Evolutionary conservation across 2,797 vertebrate species (phyloP).

Genomic region (Enteromius argenteus): DNA sequence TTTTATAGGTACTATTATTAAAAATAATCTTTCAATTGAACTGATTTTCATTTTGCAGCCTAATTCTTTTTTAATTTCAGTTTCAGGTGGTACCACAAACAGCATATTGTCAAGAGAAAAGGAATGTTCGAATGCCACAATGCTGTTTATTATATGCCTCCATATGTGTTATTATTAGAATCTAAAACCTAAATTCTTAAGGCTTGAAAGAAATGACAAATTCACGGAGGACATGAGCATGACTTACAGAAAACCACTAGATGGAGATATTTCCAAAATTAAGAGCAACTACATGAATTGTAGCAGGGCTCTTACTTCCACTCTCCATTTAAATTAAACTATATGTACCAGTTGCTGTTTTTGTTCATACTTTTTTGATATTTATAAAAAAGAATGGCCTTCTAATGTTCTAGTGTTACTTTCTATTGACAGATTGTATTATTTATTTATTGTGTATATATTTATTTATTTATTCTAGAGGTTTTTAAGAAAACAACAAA

Average conservation of each 20-base stretch:
- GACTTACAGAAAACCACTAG: slow-evolving; percentile 25
- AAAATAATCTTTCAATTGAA: neutral
- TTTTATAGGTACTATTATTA: neutral
- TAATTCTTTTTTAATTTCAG: neutral
- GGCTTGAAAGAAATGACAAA: neutral
- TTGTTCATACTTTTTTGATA: neutral
- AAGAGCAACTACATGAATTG: neutral
- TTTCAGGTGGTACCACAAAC: neutral
- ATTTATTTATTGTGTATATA: neutral
- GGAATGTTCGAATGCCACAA: neutral
- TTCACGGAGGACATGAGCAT: neutral
- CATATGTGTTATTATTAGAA: neutral
- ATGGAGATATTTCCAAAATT: slow-evolving; percentile 28
- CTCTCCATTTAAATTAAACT: neutral
- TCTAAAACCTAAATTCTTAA: neutral
- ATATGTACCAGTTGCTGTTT: neutral
- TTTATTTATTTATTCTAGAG: neutral
- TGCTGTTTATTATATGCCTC: neutral
- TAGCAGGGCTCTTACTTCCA: neutral
- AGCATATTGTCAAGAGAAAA: neutral
- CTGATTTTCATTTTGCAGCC: neutral
- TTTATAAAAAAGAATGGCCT: neutral
- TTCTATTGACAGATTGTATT: neutral
- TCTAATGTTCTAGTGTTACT: neutral
- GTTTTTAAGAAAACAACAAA: neutral